Conservation (phyloP, 2,113 vertebrate species). For the Cyphomyrus plagiostoma region DNA sequence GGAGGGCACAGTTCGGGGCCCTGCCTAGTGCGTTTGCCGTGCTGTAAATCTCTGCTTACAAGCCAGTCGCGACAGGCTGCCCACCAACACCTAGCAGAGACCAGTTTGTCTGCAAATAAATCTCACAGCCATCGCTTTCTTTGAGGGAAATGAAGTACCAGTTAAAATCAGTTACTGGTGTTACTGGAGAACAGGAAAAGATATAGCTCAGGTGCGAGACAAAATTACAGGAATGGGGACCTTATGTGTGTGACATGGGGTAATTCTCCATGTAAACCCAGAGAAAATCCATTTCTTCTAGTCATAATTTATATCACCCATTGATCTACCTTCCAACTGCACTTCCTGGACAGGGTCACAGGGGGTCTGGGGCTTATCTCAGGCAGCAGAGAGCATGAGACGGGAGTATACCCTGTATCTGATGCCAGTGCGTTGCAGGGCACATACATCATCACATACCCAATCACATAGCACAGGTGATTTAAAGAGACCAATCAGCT, state of each 20-base stretch:
- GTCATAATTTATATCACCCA: not conserved
- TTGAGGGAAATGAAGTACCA: not conserved
- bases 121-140: not conserved
- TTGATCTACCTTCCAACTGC: not conserved
- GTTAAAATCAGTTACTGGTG: not conserved
- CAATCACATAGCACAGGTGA: not conserved
- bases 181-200: not conserved
- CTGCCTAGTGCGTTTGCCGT: not conserved
- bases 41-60: not conserved
- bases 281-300: conserved; percentile 5
- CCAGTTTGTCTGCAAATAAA: not conserved
- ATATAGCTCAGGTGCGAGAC: not conserved
- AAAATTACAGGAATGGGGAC: not conserved
- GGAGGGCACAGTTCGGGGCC: not conserved
- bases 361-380: not conserved
- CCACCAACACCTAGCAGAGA: not conserved
- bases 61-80: not conserved
- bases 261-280: not conserved
- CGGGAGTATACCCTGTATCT: not conserved
- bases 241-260: not conserved
- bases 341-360: not conserved
- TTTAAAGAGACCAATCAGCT: not conserved
- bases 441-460: not conserved
- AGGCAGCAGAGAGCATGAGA: not conserved
- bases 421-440: not conserved